Evolutionary conservation across 2,797 vertebrate species (phyloP).

Genomic region (Poeciliopsis gracilis): DNA sequence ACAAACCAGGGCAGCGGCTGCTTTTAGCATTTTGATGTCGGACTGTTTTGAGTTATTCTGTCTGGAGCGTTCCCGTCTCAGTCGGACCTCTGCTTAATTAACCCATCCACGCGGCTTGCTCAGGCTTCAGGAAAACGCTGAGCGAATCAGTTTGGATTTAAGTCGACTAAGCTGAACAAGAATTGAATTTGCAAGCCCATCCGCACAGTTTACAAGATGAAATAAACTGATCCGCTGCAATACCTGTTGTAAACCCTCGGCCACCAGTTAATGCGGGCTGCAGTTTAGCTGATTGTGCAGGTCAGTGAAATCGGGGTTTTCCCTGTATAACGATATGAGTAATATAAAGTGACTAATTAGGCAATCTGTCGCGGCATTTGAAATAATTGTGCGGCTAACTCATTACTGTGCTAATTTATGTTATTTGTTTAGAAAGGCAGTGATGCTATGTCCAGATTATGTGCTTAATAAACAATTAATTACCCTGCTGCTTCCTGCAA

Average conservation of each 20-base stretch:
- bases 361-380: conserved; percentile 35
- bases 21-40: not conserved
- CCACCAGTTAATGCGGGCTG: not conserved
- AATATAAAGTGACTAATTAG: conserved; percentile 25
- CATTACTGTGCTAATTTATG: conserved; percentile 28
- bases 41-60: not conserved
- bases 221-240: not conserved
- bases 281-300: conserved; percentile 8
- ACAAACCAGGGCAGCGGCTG: not conserved
- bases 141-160: not conserved
- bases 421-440: conserved; percentile 40
- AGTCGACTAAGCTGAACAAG: conserved; percentile 15
- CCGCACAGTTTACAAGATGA: not conserved
- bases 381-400: conserved; percentile 33
- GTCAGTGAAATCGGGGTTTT: conserved; percentile 12
- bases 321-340: not conserved
- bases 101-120: conserved; percentile 11
- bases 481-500: conserved; percentile 32
- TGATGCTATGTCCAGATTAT: conserved; percentile 39
- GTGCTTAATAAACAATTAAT: conserved; percentile 55
- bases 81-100: conserved; percentile 13
- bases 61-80: not conserved
- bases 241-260: conserved; percentile 11
- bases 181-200: conserved; percentile 12
- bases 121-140: not conserved